Percentiles rank a stretch among this genome's conserved stretches.
phyloP scores from a whole-genome alignment of 2,888 invertebrate species.

The Steromphala cineraria region DNA sequence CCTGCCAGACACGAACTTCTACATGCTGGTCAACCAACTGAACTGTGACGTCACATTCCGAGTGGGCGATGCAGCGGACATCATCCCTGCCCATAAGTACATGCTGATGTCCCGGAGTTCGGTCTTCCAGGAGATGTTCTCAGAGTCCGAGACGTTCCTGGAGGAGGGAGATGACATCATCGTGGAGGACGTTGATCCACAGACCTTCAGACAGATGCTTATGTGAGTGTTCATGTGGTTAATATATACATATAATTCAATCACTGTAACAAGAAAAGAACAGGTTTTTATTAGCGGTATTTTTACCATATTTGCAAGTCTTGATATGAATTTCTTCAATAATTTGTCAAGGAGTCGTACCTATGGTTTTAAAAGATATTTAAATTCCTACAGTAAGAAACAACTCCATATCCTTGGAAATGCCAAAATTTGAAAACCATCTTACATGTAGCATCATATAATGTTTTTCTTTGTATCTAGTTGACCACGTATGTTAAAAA shows the following conservation, averaged over 20 bases:
- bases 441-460: too few relatives aligned
- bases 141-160: constrained; percentile 37
- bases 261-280: neutral
- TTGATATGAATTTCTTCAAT: too few relatives aligned
- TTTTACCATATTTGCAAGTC: too few relatives aligned
- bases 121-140: constrained; percentile 56
- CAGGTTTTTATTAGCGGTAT: too few relatives aligned
- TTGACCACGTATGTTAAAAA: too few relatives aligned
- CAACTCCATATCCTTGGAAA: too few relatives aligned
- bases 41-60: constrained; percentile 51
- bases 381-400: too few relatives aligned
- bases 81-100: constrained; percentile 50
- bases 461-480: too few relatives aligned
- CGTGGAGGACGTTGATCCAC: constrained; percentile 23
- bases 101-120: constrained; percentile 50
- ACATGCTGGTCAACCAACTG: constrained; percentile 49
- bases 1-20: constrained; percentile 45
- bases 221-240: neutral
- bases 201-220: constrained; percentile 28
- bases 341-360: too few relatives aligned
- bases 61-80: constrained; percentile 38
- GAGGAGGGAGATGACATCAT: constrained; percentile 26
- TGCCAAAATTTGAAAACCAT: too few relatives aligned
- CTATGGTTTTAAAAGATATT: too few relatives aligned
- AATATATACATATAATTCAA: too few relatives aligned